Evolutionary conservation across 2,113 vertebrate species (phyloP).

Genomic region (Desmodus rotundus): DNA sequence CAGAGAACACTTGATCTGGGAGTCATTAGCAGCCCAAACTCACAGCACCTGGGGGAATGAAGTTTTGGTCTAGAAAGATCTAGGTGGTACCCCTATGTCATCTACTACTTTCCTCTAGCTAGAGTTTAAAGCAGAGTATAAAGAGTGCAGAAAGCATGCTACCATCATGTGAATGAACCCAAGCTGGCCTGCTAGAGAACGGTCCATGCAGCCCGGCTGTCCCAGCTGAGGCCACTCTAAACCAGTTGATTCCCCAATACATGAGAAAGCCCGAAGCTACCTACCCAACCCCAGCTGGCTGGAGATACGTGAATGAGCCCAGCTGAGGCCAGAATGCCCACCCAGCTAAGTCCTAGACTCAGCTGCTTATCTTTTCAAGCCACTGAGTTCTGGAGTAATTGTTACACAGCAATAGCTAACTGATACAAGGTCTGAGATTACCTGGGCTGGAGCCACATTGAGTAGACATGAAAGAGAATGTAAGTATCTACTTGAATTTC

Average conservation of each 20-base stretch:
- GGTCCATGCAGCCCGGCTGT: background rate
- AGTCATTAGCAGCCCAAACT: background rate
- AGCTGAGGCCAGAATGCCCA: background rate
- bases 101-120: background rate
- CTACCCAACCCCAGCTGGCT: background rate
- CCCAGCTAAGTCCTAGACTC: background rate
- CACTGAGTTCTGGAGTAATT: background rate
- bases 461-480: background rate
- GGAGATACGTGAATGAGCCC: rapidly evolving
- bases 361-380: background rate
- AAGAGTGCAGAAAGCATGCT: background rate
- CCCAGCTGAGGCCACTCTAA: background rate
- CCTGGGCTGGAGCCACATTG: background rate
- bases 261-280: background rate
- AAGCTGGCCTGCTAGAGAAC: background rate
- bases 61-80: background rate
- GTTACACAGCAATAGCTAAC: background rate
- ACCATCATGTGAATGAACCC: background rate
- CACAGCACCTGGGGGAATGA: background rate
- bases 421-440: background rate
- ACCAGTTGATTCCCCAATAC: background rate
- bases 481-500: background rate
- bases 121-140: background rate
- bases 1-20: background rate
- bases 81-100: too few species aligned